Evolutionary conservation across 2,888 invertebrate genomes (phyloP).

Genomic region (Strigamia transsilvanica): DNA sequence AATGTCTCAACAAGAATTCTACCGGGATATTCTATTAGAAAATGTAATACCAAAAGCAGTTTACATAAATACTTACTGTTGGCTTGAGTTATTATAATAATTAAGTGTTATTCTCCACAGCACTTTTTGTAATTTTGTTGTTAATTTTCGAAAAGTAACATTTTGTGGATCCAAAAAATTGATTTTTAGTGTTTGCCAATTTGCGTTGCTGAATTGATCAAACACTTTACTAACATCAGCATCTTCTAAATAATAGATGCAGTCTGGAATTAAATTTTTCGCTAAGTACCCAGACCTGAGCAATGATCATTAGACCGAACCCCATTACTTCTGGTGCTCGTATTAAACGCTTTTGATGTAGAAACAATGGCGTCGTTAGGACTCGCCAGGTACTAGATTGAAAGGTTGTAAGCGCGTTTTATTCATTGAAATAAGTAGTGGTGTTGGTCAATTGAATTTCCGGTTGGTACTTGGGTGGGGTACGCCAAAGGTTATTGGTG

Average conservation of each 20-base stretch:
- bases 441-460: constrained; percentile 43
- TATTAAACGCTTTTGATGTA: constrained; percentile 35
- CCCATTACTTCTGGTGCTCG: constrained; percentile 1
- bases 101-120: too few species aligned
- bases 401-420: constrained; percentile 8
- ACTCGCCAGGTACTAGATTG: not conserved
- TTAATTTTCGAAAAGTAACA: too few species aligned
- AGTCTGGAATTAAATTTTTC: constrained; percentile 13
- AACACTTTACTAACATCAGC: not conserved
- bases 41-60: too few species aligned
- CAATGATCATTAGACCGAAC: constrained; percentile 1
- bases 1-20: too few species aligned
- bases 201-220: not conserved
- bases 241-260: not conserved
- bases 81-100: too few species aligned
- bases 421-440: constrained; percentile 3
- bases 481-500: constrained; percentile 33
- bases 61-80: too few species aligned
- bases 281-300: not conserved
- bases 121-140: too few species aligned
- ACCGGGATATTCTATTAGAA: too few species aligned
- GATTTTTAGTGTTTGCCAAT: not conserved
- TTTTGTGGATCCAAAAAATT: not conserved
- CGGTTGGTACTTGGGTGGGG: constrained; percentile 25
- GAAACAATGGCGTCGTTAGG: constrained; percentile 16